Percentiles rank a stretch among this genome's conserved stretches.
These are phyloP conservation scores for Diadumene lineata DNA, from an alignment of 92 coral and sea anemone genomes.

Conservation along the genomic window DNA sequence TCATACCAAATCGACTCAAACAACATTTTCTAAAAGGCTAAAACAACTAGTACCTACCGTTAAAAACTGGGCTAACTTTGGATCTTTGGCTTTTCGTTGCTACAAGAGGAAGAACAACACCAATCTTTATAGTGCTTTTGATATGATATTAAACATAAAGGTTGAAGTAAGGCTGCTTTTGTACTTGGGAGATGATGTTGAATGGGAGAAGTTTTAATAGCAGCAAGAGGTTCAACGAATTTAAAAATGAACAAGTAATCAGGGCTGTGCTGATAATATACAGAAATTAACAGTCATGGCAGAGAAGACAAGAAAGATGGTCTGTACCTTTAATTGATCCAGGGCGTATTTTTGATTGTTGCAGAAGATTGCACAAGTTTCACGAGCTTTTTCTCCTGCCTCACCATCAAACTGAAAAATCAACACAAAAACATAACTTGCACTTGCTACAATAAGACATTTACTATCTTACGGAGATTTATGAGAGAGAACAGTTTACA, in stretches of 20 bases:
- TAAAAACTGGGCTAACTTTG: constrained; percentile 83
- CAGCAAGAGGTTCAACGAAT: background rate
- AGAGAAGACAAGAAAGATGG: background rate
- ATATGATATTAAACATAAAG: too few species aligned
- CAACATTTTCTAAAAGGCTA: background rate
- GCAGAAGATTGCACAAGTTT: constrained; percentile 93
- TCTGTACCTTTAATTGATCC: constrained; percentile 80
- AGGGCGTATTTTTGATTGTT: constrained; percentile 88
- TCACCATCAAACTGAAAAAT: constrained; percentile 84
- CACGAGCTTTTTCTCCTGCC: constrained; percentile 86
- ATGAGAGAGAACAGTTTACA: background rate
- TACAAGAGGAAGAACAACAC: constrained; percentile 23
- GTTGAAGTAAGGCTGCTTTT: too few species aligned
- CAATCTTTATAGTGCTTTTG: too few species aligned
- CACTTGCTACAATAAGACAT: background rate
- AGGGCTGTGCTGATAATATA: too few species aligned
- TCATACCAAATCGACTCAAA: background rate
- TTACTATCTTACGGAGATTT: background rate
- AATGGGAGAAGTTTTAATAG: background rate
- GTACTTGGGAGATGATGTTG: too few species aligned
- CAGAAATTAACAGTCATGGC: too few species aligned
- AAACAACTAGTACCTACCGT: constrained; percentile 53
- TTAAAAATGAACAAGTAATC: too few species aligned
- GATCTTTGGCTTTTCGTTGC: constrained; percentile 83
- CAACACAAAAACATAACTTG: constrained; percentile 19